Conservation (phyloP, 2,113 vertebrate genomes). For the Neodon shergylaensis region DNA sequence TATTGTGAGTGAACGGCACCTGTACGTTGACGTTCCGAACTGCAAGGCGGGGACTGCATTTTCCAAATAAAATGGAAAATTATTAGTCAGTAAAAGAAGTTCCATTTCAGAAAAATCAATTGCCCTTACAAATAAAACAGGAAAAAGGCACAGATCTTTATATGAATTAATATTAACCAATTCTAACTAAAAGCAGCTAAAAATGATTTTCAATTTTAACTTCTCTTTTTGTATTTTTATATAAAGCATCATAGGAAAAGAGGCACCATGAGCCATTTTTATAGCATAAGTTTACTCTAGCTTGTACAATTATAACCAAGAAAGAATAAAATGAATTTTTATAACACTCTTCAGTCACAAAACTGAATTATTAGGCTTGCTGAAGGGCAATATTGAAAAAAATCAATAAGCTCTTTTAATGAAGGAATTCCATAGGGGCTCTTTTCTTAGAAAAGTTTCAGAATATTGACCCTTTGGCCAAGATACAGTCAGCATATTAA, state of each 20-base stretch:
- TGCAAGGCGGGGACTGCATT: neutral
- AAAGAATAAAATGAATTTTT: slow-evolving; percentile 53
- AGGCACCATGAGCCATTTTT: slow-evolving; percentile 23
- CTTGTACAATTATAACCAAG: slow-evolving; percentile 26
- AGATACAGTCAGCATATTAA: slow-evolving; percentile 57
- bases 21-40: neutral
- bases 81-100: neutral
- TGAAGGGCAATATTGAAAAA: slow-evolving; percentile 44
- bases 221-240: slow-evolving; percentile 40
- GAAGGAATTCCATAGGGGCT: slow-evolving; percentile 11
- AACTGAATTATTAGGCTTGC: slow-evolving; percentile 37
- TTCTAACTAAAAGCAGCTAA: slow-evolving; percentile 41
- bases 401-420: slow-evolving; percentile 47
- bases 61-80: slow-evolving; percentile 20
- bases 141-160: slow-evolving; percentile 30
- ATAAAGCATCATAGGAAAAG: slow-evolving; percentile 29
- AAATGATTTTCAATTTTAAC: slow-evolving; percentile 53
- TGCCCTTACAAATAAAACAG: slow-evolving; percentile 37
- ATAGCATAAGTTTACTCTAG: slow-evolving; percentile 7
- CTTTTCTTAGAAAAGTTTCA: slow-evolving; percentile 60
- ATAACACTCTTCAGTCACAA: slow-evolving; percentile 25
- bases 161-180: slow-evolving; percentile 46
- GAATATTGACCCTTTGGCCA: slow-evolving; percentile 62
- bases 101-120: neutral
- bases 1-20: neutral